Evolutionary conservation across 2,888 invertebrate species (phyloP).

Genomic region (Zelleria hepariella): DNA sequence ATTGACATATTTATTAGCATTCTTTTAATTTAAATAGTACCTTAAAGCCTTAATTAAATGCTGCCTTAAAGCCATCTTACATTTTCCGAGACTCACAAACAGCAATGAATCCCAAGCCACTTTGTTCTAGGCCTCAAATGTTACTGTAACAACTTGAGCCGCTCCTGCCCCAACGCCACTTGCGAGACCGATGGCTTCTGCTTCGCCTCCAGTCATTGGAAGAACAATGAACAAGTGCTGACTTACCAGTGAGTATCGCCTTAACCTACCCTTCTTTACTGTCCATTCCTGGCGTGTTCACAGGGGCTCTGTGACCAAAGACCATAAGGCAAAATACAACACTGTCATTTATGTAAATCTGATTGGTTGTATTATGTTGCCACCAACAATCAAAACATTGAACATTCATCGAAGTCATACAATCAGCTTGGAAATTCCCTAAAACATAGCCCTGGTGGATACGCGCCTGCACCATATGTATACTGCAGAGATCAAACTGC

Average conservation of each 20-base stretch:
- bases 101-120: no score
- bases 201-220: constrained; percentile 83
- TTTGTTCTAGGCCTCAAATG: constrained; percentile 73
- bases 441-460: not conserved
- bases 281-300: not conserved
- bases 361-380: no score
- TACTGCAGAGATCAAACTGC: constrained; percentile 8
- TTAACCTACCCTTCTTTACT: not conserved
- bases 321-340: not conserved
- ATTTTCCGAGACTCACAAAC: no score
- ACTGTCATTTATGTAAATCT: no score
- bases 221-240: constrained; percentile 62
- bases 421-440: not conserved
- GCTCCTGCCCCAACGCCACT: constrained; percentile 80
- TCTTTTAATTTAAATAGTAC: no score
- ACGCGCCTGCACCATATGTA: not conserved
- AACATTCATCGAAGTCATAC: no score
- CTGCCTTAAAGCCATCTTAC: no score
- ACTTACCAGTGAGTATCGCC: constrained; percentile 81
- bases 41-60: no score
- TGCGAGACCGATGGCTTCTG: constrained; percentile 93
- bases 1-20: no score
- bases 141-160: constrained; percentile 88
- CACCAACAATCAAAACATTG: no score
- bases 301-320: no score